Base-by-base conservation (phyloP, 1,140 invertebrate species). In the Maniola jurtina region DNA sequence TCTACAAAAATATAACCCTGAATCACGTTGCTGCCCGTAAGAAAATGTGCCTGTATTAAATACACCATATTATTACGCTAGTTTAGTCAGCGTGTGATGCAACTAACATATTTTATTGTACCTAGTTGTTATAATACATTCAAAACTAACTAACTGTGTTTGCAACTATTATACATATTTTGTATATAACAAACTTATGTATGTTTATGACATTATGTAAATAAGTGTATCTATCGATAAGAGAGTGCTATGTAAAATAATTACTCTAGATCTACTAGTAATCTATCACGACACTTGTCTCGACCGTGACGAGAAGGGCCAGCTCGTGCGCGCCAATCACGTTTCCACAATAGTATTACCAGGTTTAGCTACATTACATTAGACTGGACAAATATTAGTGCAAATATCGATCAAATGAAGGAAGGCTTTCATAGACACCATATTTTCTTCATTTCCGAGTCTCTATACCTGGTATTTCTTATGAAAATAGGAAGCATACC, bases 301-400 rank as follows among this genome's bases (percentile, higher is more conserved):
- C 14, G 10, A 14, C 36, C 59, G 15, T 71, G 13, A 45, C 13
- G 42, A 2, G 42, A 76, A 75, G 73, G 76, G 75, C 73, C 74
- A 75, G 68, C 64, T 79, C 77, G 81, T 84, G 80, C 75, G 71
- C 71, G 73, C 76, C 80, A 84, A 81, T 79, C 76, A 81, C 70
- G 73, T 56, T 61, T 66, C 42, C 13, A 45, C 42, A 45, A 45
- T 45, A 45, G 42, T 13, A 0, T 45, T 11, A 11, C 9, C 42
- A 5, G 42, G 1, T 13, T 45, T 11, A 40, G n/a, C n/a, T n/a
- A n/a, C n/a, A 40, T 45, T 54, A 75, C 4, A 45, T 45, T 11
- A 11, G 5, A 6, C 9, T 13, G 42, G 42, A n/a, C 42, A 45
- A 1, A 45, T 11, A 45, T 38, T 38, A 38, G 10, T 9, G 38